These are phyloP conservation scores for Psettodes erumei DNA, from an alignment of 2,113 vertebrate species.

Conservation along the genomic window DNA sequence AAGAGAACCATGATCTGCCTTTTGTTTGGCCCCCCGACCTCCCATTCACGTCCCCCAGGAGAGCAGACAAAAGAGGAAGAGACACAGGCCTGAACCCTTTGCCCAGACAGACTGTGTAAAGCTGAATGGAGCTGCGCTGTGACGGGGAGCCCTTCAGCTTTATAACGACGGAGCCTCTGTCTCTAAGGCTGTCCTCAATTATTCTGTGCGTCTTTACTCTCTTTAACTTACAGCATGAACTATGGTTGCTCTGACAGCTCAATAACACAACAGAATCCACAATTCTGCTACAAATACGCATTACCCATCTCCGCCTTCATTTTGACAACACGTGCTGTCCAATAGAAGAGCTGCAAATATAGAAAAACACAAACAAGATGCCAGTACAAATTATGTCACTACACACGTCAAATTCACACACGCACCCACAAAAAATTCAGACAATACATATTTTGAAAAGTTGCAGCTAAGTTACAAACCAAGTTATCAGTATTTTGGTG, in stretches of 20 bases:
- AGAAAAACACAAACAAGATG: background rate
- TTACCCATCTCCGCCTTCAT: background rate
- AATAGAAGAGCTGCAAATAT: background rate
- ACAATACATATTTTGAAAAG: background rate
- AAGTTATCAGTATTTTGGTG: too few species aligned
- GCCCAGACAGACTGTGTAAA: conserved; percentile 78
- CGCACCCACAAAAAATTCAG: background rate
- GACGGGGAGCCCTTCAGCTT: conserved; percentile 38
- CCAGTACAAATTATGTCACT: background rate
- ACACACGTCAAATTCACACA: too few species aligned
- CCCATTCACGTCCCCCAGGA: conserved; percentile 75
- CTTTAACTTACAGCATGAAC: background rate
- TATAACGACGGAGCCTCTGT: conserved; percentile 39
- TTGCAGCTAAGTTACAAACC: too few species aligned
- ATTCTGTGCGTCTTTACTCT: conserved; percentile 16
- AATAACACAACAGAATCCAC: background rate
- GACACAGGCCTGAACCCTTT: conserved; percentile 75
- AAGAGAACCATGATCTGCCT: conserved; percentile 82
- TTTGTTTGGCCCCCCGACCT: conserved; percentile 80
- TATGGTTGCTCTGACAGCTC: background rate
- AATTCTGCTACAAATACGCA: background rate
- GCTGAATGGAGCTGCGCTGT: conserved; percentile 65
- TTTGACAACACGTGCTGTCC: too few species aligned
- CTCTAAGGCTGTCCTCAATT: conserved; percentile 39
- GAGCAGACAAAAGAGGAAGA: conserved; percentile 79